Conservation (phyloP, 1,140 invertebrate genomes). For the Ceratosolen solmsi region DNA sequence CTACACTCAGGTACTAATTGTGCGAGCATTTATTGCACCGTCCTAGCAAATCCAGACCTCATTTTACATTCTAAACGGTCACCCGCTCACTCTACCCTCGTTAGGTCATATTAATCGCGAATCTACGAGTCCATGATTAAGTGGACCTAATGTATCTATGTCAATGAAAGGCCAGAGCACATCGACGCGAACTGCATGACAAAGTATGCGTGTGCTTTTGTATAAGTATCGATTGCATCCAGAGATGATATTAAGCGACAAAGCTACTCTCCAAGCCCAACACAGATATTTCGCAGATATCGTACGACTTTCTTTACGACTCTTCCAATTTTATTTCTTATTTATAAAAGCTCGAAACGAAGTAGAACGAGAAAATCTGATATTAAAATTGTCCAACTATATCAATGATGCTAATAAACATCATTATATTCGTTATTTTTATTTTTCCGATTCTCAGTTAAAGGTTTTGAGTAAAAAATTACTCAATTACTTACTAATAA, state of each 20-base stretch:
- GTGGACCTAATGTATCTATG: slow-evolving; percentile 55
- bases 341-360: too few species aligned
- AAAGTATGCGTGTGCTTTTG: slow-evolving; percentile 9
- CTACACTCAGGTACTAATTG: slow-evolving; percentile 35
- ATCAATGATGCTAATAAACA: too few species aligned
- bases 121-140: slow-evolving; percentile 55
- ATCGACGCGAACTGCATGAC: not conserved
- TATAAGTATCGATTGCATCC: not conserved
- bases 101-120: slow-evolving; percentile 57
- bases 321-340: too few species aligned
- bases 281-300: too few species aligned
- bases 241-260: not conserved
- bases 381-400: too few species aligned
- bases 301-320: too few species aligned
- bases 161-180: slow-evolving; percentile 43
- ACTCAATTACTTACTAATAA: too few species aligned
- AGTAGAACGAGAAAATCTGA: too few species aligned
- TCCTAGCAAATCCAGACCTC: slow-evolving; percentile 1
- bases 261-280: too few species aligned
- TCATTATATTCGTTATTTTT: too few species aligned
- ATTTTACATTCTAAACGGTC: slow-evolving; percentile 24
- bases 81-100: slow-evolving; percentile 27
- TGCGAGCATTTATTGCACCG: slow-evolving; percentile 28
- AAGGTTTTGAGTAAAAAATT: too few species aligned
- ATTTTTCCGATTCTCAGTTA: too few species aligned